phyloP scores from a whole-genome alignment of 1,140 invertebrate genomes.

The Proctacanthus coquilletti region DNA sequence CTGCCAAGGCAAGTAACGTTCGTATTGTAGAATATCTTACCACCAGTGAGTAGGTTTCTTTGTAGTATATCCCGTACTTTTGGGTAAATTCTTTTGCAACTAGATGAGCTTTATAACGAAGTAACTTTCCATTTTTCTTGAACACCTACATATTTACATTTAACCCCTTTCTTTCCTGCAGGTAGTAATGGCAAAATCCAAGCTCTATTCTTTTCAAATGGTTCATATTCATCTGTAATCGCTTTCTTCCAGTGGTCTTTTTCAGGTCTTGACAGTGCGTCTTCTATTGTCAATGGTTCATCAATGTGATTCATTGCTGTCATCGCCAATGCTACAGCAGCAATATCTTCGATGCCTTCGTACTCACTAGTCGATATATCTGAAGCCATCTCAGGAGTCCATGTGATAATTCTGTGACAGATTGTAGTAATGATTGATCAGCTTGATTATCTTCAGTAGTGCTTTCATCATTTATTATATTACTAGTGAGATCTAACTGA shows the following conservation, averaged over 20 bases:
- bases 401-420: too few species aligned
- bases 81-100: constrained; percentile 2
- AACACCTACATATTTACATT: constrained; percentile 13
- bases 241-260: constrained; percentile 8
- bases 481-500: not conserved
- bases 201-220: constrained; percentile 10
- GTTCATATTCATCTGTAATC: constrained; percentile 9
- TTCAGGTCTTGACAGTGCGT: constrained; percentile 6
- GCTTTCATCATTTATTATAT: not conserved
- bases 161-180: constrained; percentile 7
- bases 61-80: constrained; percentile 2
- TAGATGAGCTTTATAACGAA: too few species aligned
- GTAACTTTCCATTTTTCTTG: constrained; percentile 15
- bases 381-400: not conserved
- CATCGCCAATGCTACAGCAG: not conserved
- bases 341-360: constrained; percentile 1
- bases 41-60: constrained; percentile 7
- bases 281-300: constrained; percentile 4
- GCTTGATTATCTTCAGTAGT: too few species aligned
- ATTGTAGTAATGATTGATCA: too few species aligned
- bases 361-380: not conserved
- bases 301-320: not conserved
- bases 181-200: constrained; percentile 11
- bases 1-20: constrained; percentile 18
- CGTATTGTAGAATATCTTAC: constrained; percentile 17